phyloP scores from a whole-genome alignment of 1,140 invertebrate genomes.

The Coenobita brevimanus region DNA sequence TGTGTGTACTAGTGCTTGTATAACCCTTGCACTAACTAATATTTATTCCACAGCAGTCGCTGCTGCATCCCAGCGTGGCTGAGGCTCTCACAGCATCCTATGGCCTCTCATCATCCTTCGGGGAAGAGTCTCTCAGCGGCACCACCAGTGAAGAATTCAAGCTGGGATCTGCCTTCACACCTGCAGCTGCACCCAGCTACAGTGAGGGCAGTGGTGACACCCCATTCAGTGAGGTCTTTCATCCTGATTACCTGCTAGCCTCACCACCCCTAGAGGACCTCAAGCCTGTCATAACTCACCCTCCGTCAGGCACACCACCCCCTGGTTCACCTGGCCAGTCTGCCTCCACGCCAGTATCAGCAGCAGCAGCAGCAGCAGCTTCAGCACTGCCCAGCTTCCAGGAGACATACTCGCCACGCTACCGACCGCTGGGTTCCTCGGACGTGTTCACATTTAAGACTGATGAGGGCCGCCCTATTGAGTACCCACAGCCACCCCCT shows the following conservation, averaged over 20 bases:
- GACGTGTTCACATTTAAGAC: conserved; percentile 71
- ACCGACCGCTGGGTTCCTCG: conserved; percentile 76
- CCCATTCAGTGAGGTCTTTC: conserved; percentile 67
- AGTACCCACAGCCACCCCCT: conserved; percentile 70
- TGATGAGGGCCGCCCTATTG: conserved; percentile 55
- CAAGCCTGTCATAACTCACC: conserved; percentile 65
- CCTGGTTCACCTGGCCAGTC: conserved; percentile 71
- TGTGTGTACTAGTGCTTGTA: conserved; percentile 10
- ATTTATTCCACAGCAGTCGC: conserved; percentile 76
- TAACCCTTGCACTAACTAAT: neutral
- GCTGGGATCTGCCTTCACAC: conserved; percentile 64
- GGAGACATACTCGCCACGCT: conserved; percentile 82
- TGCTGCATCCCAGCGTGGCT: conserved; percentile 79
- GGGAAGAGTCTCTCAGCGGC: conserved; percentile 62
- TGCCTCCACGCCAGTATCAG: conserved; percentile 74
- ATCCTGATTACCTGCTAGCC: conserved; percentile 61
- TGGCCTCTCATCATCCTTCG: conserved; percentile 61
- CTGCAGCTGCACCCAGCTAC: conserved; percentile 60
- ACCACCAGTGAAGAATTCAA: conserved; percentile 61
- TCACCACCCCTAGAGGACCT: conserved; percentile 60
- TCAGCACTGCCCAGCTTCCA: conserved; percentile 85
- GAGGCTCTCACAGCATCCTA: conserved; percentile 78
- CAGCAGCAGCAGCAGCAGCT: conserved; percentile 50
- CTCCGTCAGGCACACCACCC: conserved; percentile 63
- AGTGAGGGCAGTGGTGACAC: conserved; percentile 57